phyloP scores from a whole-genome alignment of 2,113 vertebrate genomes.

The Sphaerodactylus townsendi region DNA sequence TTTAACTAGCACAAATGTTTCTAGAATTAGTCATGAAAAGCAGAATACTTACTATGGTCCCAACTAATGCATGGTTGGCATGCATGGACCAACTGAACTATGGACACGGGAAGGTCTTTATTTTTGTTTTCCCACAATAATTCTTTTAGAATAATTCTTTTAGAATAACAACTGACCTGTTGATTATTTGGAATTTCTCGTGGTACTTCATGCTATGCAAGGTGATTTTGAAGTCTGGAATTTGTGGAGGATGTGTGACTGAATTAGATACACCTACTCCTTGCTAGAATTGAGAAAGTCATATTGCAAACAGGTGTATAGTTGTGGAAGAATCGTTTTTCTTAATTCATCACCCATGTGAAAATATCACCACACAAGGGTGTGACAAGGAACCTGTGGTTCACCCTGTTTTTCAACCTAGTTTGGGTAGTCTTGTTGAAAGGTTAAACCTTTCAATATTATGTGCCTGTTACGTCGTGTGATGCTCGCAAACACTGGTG shows the following conservation, averaged over 20 bases:
- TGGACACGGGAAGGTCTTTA: neutral
- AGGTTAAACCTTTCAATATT: neutral
- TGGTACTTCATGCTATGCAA: neutral
- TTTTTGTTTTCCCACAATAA: neutral
- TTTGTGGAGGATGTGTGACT: neutral
- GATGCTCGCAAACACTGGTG: neutral
- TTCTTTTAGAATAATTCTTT: neutral
- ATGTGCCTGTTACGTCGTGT: neutral
- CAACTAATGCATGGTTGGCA: neutral
- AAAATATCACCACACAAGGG: neutral
- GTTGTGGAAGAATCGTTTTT: slow-evolving; percentile 6
- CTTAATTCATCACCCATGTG: neutral
- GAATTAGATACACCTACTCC: neutral
- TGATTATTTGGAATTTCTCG: neutral
- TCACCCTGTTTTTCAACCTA: neutral
- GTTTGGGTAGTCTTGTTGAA: neutral
- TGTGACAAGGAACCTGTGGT: neutral
- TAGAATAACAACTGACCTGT: neutral
- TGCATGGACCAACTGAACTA: no score
- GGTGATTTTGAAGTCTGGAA: slow-evolving; percentile 3
- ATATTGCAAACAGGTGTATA: slow-evolving; percentile 7
- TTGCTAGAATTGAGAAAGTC: neutral
- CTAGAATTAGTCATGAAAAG: neutral
- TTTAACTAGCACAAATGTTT: neutral
- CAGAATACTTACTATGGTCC: neutral